Evolutionary conservation across 2,797 vertebrate species (phyloP).

Genomic region (Vespertilio murinus): DNA sequence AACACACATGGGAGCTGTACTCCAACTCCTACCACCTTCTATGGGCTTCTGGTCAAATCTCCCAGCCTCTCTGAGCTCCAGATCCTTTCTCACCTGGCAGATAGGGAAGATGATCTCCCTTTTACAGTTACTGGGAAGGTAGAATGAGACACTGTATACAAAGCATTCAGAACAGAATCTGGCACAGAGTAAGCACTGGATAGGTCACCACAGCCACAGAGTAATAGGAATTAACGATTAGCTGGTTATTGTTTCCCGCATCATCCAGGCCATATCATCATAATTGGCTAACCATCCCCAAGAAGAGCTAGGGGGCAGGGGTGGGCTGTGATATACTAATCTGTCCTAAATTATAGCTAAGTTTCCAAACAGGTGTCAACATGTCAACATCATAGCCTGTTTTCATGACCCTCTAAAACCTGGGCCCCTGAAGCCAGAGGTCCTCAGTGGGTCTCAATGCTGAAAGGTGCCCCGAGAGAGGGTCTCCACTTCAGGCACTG

Average conservation of each 20-base stretch:
- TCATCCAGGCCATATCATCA: not conserved
- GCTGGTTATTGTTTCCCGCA: not conserved
- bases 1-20: not conserved
- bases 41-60: not conserved
- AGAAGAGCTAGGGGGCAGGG: not conserved
- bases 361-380: not conserved
- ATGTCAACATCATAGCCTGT: not conserved
- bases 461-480: not conserved
- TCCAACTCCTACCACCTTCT: not conserved
- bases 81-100: not conserved
- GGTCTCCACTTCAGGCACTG: not conserved
- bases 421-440: not conserved
- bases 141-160: not conserved
- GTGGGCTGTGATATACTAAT: not conserved
- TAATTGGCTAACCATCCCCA: not conserved
- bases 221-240: not conserved
- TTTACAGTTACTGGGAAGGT: not conserved
- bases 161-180: not conserved
- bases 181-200: not conserved
- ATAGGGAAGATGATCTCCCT: not conserved
- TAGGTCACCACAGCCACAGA: not conserved
- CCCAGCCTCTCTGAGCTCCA: not conserved
- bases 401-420: not conserved
- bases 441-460: not conserved
- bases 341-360: not conserved